Base-by-base conservation (phyloP, 30 jellyfish, hydroid and myxozoan species). In the Chironex yamaguchii region DNA sequence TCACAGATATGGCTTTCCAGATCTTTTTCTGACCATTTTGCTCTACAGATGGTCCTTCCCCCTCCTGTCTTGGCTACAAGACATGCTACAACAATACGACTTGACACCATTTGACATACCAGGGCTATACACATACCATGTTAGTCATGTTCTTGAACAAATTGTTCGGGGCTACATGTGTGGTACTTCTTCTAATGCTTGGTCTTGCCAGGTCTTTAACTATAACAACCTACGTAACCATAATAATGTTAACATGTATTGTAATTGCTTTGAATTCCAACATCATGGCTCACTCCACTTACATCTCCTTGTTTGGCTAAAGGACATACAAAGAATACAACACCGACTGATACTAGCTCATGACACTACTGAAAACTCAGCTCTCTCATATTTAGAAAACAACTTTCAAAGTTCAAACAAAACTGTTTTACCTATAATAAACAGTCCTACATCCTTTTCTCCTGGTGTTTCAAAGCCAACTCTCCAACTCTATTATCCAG, bases 181-280 rank as follows among this genome's bases (percentile, higher is more conserved):
- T 52, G 93, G 93, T n/a, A 2, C 52, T 2, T 51, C 51, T 49
- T 36, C 49, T 31, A 0, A 71, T 14, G 48, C 26, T 9, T 82
- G 92, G 92, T 9, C 13, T 0, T 0, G 20, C 9, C 93, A 83
- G 49, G 9, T 83, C 20, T 67, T 83, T n/a, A 11, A 21, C 29
- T 42, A 67, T 26, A 36, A 81, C 24, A 20, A 66, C 62, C 11
- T 0, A 17, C 14, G 2, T 42, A 42, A n/a, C n/a, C 17, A 26
- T 30, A 29, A 29, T 0, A 83, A 49, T 49, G 82, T 83, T 0
- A 1, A 2, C 12, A 67, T 71, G 0, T 83, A 67, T 1, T 83
- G 67, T 48, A 42, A 83, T 29, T 66, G 93, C 1, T 83, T 69
- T 53, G 88, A 83, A 36, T 81, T 83, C 31, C 93, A 83, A 71